phyloP scores from a whole-genome alignment of 2,797 vertebrate species.

The Simalia tracyae region DNA sequence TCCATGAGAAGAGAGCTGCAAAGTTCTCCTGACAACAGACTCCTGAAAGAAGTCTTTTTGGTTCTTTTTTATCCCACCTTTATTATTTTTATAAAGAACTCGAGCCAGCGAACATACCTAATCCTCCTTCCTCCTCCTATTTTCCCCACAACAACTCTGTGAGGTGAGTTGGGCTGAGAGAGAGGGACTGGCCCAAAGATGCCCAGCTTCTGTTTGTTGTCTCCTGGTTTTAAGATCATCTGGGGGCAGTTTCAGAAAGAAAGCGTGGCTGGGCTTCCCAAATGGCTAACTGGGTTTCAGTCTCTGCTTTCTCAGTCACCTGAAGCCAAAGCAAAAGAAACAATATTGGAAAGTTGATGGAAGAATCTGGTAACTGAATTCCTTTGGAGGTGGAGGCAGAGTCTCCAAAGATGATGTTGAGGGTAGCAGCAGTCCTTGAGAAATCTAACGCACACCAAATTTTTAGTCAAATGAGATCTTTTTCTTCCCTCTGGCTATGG shows the following conservation, averaged over 20 bases:
- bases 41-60: background rate
- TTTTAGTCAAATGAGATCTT: background rate
- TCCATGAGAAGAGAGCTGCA: background rate
- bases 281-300: background rate
- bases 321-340: background rate
- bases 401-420: background rate
- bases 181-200: too few species aligned
- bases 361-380: background rate
- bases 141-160: too few species aligned
- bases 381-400: background rate
- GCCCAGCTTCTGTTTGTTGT: background rate
- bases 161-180: too few species aligned
- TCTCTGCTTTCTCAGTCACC: background rate
- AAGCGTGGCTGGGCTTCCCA: background rate
- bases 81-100: too few species aligned
- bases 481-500: too few species aligned
- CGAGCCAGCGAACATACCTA: too few species aligned
- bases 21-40: background rate
- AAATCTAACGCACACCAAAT: background rate
- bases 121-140: too few species aligned
- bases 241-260: background rate
- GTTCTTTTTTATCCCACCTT: too few species aligned
- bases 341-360: background rate
- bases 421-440: too few species aligned
- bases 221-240: background rate